Conservation (phyloP, 2,888 invertebrate genomes). For the Zootermopsis nevadensis region DNA sequence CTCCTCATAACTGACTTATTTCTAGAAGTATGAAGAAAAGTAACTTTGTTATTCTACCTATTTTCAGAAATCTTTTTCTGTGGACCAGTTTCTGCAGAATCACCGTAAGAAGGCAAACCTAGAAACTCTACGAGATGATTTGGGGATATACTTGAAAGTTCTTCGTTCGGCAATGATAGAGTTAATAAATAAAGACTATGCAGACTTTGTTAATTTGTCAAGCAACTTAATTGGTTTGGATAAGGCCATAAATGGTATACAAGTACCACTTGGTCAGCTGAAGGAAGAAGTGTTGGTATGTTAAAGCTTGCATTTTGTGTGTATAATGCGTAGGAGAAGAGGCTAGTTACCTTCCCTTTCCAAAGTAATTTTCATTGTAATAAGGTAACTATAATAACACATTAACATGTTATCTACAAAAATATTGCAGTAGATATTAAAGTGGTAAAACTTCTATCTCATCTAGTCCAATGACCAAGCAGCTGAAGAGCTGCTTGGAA, state of each 20-base stretch:
- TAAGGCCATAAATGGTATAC: conserved; percentile 84
- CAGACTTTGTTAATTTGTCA: conserved; percentile 96
- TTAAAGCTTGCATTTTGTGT: background rate
- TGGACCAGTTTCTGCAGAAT: conserved; percentile 90
- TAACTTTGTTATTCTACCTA: background rate
- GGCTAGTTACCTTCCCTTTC: too few species aligned
- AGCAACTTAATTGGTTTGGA: conserved; percentile 94
- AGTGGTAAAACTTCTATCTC: too few species aligned
- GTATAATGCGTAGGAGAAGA: too few species aligned
- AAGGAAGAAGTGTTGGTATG: conserved; percentile 84
- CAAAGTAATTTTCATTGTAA: too few species aligned
- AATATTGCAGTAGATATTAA: too few species aligned
- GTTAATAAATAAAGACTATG: conserved; percentile 97
- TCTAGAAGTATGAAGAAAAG: background rate
- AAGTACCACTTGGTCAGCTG: conserved; percentile 82
- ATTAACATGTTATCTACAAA: too few species aligned
- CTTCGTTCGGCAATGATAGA: conserved; percentile 95
- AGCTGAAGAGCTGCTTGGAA: too few species aligned
- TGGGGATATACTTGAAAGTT: conserved; percentile 91
- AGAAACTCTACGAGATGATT: conserved; percentile 89
- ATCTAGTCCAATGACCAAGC: too few species aligned
- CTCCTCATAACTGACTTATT: too few species aligned
- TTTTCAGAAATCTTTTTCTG: conserved; percentile 85
- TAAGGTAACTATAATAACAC: too few species aligned
- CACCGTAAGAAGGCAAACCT: conserved; percentile 78